phyloP scores from a whole-genome alignment of 2,888 invertebrate genomes.

The Notodonta dromedarius region DNA sequence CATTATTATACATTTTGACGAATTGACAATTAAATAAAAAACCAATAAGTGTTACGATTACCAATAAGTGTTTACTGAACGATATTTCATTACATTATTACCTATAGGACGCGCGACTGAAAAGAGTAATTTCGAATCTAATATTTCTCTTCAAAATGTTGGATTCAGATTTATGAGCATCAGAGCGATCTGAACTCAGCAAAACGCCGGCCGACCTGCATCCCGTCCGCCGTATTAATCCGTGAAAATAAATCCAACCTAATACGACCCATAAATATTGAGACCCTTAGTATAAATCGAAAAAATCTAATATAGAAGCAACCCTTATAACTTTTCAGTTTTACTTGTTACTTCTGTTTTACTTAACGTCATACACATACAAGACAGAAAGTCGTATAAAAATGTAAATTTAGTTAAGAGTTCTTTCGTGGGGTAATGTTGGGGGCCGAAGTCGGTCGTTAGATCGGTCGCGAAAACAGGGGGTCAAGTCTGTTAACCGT shows the following conservation, averaged over 20 bases:
- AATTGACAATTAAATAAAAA: neutral
- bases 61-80: neutral
- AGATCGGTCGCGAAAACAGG: conserved; percentile 32
- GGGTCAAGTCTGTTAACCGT: no score
- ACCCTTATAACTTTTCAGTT: conserved; percentile 40
- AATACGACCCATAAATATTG: conserved; percentile 48
- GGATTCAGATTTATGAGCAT: conserved; percentile 59
- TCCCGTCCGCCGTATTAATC: conserved; percentile 38
- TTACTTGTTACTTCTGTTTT: conserved; percentile 42
- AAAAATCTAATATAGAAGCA: conserved; percentile 38
- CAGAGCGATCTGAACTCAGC: conserved; percentile 44
- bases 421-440: conserved; percentile 42
- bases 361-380: conserved; percentile 28
- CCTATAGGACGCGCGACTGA: conserved; percentile 37
- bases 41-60: neutral
- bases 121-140: conserved; percentile 49
- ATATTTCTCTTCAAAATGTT: conserved; percentile 49
- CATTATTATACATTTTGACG: no score
- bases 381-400: conserved; percentile 45
- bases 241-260: conserved; percentile 46
- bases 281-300: conserved; percentile 34
- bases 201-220: conserved; percentile 30
- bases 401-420: conserved; percentile 56
- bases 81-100: neutral
- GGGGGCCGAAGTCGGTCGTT: conserved; percentile 13